Evolutionary conservation across 1,140 invertebrate genomes (phyloP), one percentile per base, ranked within the genome.

Genomic region (Berghia stephanieae): DNA sequence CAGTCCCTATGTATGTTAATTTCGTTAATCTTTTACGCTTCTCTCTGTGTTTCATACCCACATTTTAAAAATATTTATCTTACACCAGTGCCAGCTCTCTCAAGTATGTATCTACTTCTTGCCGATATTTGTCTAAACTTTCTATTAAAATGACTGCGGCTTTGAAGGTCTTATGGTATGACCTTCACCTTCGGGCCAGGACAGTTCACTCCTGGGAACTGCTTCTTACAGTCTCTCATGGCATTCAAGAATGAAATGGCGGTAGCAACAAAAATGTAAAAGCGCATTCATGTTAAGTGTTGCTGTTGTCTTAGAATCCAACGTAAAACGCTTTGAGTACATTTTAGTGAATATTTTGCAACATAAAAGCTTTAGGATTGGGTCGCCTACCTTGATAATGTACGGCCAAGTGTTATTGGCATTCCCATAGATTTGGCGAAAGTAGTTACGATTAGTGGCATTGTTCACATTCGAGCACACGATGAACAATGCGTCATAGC

Each of bases 401-500:
- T 76, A 76, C 42, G 74, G 74, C 63, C 27, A 16, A 6, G 74
- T 76, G 40, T 38, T 76, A 34, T 10, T 16, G n/a, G 40, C 46
- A 34, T 36, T 24, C 10, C 63, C 44, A 42, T 76, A 76, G 3
- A 76, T 10, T 3, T 76, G 40, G 27, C 74, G 27, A 24, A 76
- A 2, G 8, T 46, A 13, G 6, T 44, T 40, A 27, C 74, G 31
- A 43, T 68, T 66, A 27, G 67, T 27, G 1, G 52, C 13, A 34
- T 76, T 76, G 8, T 8, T 21, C 31, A 43, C 74, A n/a, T 40
- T 27, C 10, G 74, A 46, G 44, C 74, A 57, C 46, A 76, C 34
- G 3, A 76, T 43, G 21, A 76, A 76, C 40, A 76, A 21, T 13
- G 36, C 74, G 31, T 76, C 52, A 42, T 75, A 63, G n/a, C n/a